Base-by-base conservation (phyloP, 2,113 vertebrate species). In the Ariopsis seemanni region DNA sequence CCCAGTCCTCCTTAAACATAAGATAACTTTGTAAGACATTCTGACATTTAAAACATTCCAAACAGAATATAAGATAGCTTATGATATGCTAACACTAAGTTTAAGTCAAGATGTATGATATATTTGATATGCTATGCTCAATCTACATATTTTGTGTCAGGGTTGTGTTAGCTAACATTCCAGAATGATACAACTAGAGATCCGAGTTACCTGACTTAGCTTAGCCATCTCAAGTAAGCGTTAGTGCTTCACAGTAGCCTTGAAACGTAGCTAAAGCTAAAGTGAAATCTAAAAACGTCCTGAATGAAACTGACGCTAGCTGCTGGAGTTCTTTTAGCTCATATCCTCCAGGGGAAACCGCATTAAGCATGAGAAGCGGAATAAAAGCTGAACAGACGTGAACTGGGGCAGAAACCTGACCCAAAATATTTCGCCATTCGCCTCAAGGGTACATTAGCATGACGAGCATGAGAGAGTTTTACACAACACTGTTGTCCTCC, bases 391-490 rank as follows among this genome's bases (percentile, higher is more conserved):
- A 18, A n/a, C 15, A 67, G 62, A 65, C 7, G 62, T 67, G 82
- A 83, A 83, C 25, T 83, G 82, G 63, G 50, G 82, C 50, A n/a
- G 48, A 83, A 83, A 53, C 4, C 63, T 83, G 82, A 83, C 48
- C 82, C 62, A 18, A 69, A 83, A 69, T 17, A 22, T 65, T 65
- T n/a, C n/a, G 22, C 60, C 62, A 53, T 71, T 69, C 71, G 82
- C 82, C 82, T 83, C 22, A 14, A 27, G 82, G 82, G 57, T 30
- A 83, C 48, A 55, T 52, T 27, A 69, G 42, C 3, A 4, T 72
- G n/a, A 69, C 15, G 52, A 53, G 60, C 60, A 7, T 55, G 25
- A 78, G 50, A 14, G 52, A 30, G 57, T 57, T 77, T 6, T 14
- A 22, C 6, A 12, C 22, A 82, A 22, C 5, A 10, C 17, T 34